Conservation (phyloP, 1,140 invertebrate species). For the Rhagoletis zephyria region DNA sequence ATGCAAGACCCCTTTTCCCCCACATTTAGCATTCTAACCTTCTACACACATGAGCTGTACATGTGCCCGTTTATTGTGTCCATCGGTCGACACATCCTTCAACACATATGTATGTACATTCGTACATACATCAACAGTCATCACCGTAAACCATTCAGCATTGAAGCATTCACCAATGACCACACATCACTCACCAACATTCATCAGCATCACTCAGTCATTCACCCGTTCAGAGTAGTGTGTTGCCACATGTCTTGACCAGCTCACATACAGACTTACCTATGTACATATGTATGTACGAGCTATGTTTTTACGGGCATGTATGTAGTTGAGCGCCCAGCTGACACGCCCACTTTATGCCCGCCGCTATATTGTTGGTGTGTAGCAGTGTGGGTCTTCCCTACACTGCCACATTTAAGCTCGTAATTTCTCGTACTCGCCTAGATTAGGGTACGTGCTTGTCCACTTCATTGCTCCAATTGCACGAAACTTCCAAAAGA, state of each 20-base stretch:
- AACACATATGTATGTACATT: neutral
- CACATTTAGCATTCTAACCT: neutral
- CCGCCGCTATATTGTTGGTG: neutral
- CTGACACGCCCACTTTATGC: constrained; percentile 37
- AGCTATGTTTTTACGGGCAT: neutral
- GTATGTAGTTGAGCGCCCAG: neutral
- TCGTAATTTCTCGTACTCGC: constrained; percentile 20
- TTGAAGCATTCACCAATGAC: constrained; percentile 3
- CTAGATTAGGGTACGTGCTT: constrained; percentile 29
- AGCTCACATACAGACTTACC: neutral
- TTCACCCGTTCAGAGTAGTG: neutral
- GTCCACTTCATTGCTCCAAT: constrained; percentile 47
- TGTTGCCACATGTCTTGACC: constrained; percentile 51
- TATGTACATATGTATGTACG: neutral
- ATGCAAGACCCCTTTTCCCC: neutral
- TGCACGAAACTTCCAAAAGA: neutral
- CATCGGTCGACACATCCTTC: constrained; percentile 17
- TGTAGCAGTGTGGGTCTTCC: neutral
- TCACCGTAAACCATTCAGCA: neutral
- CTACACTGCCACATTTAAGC: constrained; percentile 3
- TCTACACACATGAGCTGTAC: neutral
- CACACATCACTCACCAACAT: constrained; percentile 45
- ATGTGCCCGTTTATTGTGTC: neutral
- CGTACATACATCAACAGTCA: neutral
- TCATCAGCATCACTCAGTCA: constrained; percentile 48